Evolutionary conservation across 2,797 vertebrate species (phyloP).

Genomic region (Acridotheres tristis): DNA sequence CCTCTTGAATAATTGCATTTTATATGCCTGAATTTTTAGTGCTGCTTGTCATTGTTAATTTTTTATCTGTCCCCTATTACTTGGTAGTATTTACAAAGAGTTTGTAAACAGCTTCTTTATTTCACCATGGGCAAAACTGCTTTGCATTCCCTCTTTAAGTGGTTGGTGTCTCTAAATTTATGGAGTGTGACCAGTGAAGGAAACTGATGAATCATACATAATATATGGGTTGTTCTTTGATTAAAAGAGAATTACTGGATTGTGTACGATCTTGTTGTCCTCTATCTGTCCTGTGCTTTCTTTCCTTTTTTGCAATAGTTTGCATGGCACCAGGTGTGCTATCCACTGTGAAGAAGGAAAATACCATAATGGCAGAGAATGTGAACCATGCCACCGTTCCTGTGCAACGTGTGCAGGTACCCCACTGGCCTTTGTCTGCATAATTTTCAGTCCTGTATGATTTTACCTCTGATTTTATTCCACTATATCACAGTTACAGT

Average conservation of each 20-base stretch:
- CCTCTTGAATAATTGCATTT: neutral
- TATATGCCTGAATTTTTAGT: neutral
- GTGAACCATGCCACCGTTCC: conserved; percentile 90
- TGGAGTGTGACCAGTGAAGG: neutral
- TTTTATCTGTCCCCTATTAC: neutral
- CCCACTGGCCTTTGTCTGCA: neutral
- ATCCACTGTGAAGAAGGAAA: conserved; percentile 88
- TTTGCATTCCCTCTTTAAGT: neutral
- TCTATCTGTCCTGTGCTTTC: neutral
- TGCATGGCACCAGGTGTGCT: conserved; percentile 89
- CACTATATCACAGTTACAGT: neutral
- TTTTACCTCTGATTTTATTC: neutral
- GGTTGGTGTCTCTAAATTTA: neutral
- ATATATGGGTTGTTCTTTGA: neutral
- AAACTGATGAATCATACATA: neutral
- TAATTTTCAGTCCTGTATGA: neutral
- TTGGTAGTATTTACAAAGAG: neutral
- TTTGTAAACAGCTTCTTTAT: neutral
- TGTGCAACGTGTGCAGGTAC: conserved; percentile 95
- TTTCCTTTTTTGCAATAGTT: conserved; percentile 73
- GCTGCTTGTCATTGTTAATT: neutral
- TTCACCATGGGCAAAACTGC: neutral
- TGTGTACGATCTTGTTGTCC: neutral
- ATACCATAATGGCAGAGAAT: conserved; percentile 91
- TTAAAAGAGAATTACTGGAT: neutral